Conservation (phyloP, 2,113 vertebrate species). For the Anoura caudifer region DNA sequence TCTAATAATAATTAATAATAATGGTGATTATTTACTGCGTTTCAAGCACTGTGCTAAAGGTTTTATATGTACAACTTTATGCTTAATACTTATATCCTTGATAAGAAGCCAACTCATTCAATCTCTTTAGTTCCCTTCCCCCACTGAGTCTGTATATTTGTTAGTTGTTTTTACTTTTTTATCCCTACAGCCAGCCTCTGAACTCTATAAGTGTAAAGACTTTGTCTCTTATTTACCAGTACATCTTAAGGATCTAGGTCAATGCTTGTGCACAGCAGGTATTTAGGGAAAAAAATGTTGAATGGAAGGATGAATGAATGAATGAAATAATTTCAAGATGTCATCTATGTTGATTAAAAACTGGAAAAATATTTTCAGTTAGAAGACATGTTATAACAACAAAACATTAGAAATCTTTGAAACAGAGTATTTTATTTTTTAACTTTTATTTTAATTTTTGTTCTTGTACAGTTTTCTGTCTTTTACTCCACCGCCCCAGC, state of each 20-base stretch:
- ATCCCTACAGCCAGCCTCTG: background rate
- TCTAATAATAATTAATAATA: background rate
- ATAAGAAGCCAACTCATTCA: background rate
- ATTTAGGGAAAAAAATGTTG: background rate
- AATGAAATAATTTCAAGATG: background rate
- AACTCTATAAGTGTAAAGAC: background rate
- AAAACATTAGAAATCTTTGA: background rate
- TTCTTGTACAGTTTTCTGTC: no score
- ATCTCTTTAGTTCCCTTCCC: background rate
- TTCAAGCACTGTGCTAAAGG: background rate
- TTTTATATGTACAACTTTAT: background rate
- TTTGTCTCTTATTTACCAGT: background rate
- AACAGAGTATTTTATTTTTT: background rate
- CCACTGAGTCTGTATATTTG: background rate
- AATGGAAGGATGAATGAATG: background rate
- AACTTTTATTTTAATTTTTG: no score
- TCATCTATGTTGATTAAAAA: background rate
- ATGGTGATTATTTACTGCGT: background rate
- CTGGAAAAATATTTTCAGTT: background rate
- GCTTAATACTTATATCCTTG: background rate
- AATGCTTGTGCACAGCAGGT: background rate
- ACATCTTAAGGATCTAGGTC: background rate
- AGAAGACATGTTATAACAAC: background rate
- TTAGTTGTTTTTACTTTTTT: background rate
- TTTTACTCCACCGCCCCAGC: no score